Evolutionary conservation across 2,888 invertebrate genomes (phyloP).

Genomic region (Hipparchia semele): DNA sequence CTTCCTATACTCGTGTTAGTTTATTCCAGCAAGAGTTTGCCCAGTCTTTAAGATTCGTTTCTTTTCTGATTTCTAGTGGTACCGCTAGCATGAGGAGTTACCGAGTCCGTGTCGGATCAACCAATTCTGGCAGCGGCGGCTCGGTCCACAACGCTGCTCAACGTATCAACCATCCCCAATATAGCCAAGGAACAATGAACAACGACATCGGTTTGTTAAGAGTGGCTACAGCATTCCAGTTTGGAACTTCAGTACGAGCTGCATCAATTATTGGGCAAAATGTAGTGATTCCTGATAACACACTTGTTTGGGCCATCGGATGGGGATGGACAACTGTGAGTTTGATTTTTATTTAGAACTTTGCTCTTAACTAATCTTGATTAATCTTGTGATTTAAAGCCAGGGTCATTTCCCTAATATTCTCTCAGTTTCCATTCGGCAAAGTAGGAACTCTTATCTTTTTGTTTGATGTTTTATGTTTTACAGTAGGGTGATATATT

Average conservation of each 20-base stretch:
- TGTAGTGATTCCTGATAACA: conserved; percentile 51
- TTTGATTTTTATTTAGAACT: not conserved
- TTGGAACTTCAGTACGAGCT: conserved; percentile 42
- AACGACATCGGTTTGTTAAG: conserved; percentile 55
- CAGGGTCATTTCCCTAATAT: too few relatives aligned
- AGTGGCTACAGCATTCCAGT: conserved; percentile 37
- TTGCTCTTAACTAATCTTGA: too few relatives aligned
- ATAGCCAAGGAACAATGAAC: conserved; percentile 44
- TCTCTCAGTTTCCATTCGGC: too few relatives aligned
- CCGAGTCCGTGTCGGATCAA: conserved; percentile 49
- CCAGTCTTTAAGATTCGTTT: too few relatives aligned
- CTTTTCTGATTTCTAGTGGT: conserved; percentile 1
- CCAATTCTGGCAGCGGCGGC: conserved; percentile 49
- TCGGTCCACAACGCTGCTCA: conserved; percentile 25
- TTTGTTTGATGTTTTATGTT: too few relatives aligned
- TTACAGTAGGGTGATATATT: too few relatives aligned
- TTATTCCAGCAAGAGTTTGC: too few relatives aligned
- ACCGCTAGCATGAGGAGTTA: conserved; percentile 25
- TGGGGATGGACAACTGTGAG: conserved; percentile 49
- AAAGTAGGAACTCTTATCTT: too few relatives aligned
- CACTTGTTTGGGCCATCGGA: conserved; percentile 54
- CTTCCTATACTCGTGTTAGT: too few relatives aligned
- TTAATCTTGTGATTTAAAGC: too few relatives aligned
- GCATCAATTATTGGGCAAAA: conserved; percentile 51
- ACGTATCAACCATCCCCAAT: conserved; percentile 46